These are phyloP conservation scores for Caenorhabditis afra DNA, from an alignment of 2,888 invertebrate genomes.

Conservation along the genomic window DNA sequence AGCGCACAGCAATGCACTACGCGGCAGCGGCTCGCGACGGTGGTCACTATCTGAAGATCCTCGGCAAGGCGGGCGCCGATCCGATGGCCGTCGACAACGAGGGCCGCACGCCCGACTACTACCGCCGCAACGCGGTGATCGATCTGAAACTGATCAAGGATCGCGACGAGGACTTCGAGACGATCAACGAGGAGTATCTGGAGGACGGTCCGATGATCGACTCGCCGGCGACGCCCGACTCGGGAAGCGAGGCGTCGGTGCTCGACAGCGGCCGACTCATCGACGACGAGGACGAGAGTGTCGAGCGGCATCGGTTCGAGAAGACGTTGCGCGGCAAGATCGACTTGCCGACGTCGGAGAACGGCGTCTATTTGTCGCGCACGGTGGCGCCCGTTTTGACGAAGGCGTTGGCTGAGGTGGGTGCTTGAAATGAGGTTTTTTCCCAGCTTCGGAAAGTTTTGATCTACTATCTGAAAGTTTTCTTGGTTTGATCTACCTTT, in stretches of 20 bases:
- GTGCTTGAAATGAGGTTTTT: no score
- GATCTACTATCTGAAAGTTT: no score
- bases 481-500: no score
- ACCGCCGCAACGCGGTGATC: constrained; percentile 86
- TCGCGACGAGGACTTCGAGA: constrained; percentile 67
- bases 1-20: constrained; percentile 91
- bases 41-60: constrained; percentile 82
- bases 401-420: constrained; percentile 81
- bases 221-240: constrained; percentile 66
- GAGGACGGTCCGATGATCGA: constrained; percentile 71
- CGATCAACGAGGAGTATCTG: constrained; percentile 66
- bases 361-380: constrained; percentile 81
- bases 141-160: constrained; percentile 83
- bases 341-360: constrained; percentile 80
- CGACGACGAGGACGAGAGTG: constrained; percentile 70
- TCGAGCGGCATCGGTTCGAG: constrained; percentile 75
- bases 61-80: constrained; percentile 89
- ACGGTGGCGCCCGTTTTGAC: constrained; percentile 82
- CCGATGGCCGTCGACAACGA: constrained; percentile 89
- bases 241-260: constrained; percentile 67
- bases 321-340: constrained; percentile 72
- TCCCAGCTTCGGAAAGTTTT: no score
- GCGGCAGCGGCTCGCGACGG: constrained; percentile 89
- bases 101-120: constrained; percentile 89
- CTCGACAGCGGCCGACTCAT: constrained; percentile 70